Base-by-base conservation (phyloP, 2,888 invertebrate species). In the Polydrusus tereticollis region DNA sequence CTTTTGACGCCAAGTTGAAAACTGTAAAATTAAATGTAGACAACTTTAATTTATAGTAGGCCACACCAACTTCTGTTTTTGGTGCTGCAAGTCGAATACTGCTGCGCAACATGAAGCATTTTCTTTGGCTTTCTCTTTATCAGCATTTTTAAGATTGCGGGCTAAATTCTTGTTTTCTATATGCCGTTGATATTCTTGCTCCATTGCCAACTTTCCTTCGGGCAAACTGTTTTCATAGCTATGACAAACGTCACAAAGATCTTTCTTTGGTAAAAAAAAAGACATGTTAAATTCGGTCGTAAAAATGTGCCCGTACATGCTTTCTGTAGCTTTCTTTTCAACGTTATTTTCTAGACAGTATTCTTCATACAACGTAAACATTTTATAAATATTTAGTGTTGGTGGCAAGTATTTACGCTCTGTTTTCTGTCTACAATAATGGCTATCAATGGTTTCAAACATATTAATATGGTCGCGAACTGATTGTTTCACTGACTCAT, bases 391-490 rank as follows among this genome's bases (percentile, higher is more conserved):
- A 21, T 21, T 55, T 16, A 65, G 65, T 36, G 18, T 21, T 14
- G 21, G 16, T 20, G 12, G 18, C 20, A 65, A 55, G 43, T 65
- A 65, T 67, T 50, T 14, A 8, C 43, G 43, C 20, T 23, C 33
- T 23, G 74, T 72, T 20, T 69, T 71, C 58, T 72, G 38, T 57
- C 75, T 67, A 59, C 72, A 77, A 57, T 75, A 77, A 65, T 77
- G 77, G 23, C 75, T 76, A 60, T 77, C 72, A 8, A 76, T 50
- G 8, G 69, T 68, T 66, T 77, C 65, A 67, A 77, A 76, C 18
- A 43, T 38, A 63, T 74, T 74, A 12, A 77, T 77, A 43, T 75
- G 72, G 43, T 76, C 64, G 7, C 75, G 57, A 41, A 77, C 64
- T 7, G 71, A 62, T 47, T 74, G 59, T 59, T 77, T 75, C 0